Percentiles rank a stretch among this genome's conserved stretches.
Conservation (phyloP, 2,797 vertebrate species). For the Brachyrhaphis roseni region DNA sequence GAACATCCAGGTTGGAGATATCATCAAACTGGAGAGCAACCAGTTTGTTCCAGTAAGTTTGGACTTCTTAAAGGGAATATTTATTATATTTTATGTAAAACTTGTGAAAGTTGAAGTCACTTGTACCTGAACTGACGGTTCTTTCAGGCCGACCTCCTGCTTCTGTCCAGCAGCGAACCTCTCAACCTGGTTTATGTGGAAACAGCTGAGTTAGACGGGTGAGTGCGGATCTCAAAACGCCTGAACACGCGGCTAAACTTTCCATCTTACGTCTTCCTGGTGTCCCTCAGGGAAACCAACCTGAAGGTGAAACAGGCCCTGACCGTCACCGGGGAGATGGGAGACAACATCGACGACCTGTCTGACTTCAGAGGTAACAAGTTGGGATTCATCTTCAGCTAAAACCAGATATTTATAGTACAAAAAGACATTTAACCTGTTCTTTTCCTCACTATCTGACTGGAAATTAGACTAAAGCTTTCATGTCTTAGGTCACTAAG, state of each 20-base stretch:
- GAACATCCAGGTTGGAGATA: slow-evolving; percentile 94
- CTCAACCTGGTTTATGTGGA: slow-evolving; percentile 91
- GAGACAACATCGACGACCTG: slow-evolving; percentile 80
- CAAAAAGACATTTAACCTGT: neutral
- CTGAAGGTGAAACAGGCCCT: slow-evolving; percentile 95
- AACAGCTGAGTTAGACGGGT: slow-evolving; percentile 93
- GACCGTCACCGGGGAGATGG: slow-evolving; percentile 87
- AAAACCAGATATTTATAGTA: neutral
- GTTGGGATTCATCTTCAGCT: neutral
- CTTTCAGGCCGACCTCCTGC: slow-evolving; percentile 89
- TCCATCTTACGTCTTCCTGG: slow-evolving; percentile 19
- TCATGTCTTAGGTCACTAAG: neutral
- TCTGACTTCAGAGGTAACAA: slow-evolving; percentile 86
- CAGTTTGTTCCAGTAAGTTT: slow-evolving; percentile 90
- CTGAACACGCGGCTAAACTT: slow-evolving; percentile 1
- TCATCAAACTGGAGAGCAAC: slow-evolving; percentile 92
- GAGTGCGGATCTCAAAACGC: slow-evolving; percentile 4
- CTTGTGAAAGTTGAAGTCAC: neutral
- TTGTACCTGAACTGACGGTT: neutral
- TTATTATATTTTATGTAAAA: neutral
- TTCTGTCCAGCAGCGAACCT: slow-evolving; percentile 93
- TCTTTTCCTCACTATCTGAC: neutral
- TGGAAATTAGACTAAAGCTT: neutral
- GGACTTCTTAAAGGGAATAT: neutral
- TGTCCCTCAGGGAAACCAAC: slow-evolving; percentile 89